phyloP scores from a whole-genome alignment of 2,113 vertebrate species.

The Centropristis striata region DNA sequence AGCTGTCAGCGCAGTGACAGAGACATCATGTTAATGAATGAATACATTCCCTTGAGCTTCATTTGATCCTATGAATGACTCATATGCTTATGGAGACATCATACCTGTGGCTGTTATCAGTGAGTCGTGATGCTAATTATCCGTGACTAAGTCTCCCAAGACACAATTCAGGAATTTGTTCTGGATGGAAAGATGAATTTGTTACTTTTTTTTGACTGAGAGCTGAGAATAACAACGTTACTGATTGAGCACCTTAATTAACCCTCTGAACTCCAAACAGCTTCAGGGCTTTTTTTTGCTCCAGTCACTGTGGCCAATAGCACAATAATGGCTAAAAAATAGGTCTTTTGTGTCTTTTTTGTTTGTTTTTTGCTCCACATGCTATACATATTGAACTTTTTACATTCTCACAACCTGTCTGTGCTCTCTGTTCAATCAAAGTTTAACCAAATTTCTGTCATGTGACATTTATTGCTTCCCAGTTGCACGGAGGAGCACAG shows the following conservation, averaged over 20 bases:
- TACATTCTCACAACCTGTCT: too few species aligned
- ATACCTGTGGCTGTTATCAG: conserved; percentile 10
- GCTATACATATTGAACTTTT: too few species aligned
- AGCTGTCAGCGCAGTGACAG: conserved; percentile 50
- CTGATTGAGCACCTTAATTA: background rate
- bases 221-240: background rate
- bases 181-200: background rate
- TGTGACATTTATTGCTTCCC: too few species aligned
- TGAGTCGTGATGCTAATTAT: conserved; percentile 4
- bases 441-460: too few species aligned
- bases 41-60: conserved; percentile 39
- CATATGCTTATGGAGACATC: background rate
- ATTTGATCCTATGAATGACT: conserved; percentile 49
- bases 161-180: conserved; percentile 19
- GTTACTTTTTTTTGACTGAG: background rate
- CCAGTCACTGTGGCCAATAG: too few species aligned
- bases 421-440: too few species aligned
- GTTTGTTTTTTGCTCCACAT: too few species aligned
- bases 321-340: too few species aligned
- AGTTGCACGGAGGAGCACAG: too few species aligned
- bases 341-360: too few species aligned
- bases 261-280: background rate
- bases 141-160: background rate
- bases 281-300: too few species aligned
- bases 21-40: conserved; percentile 46